Base-by-base conservation (phyloP, 2,797 vertebrate genomes). In the Melanotaenia parkinsoni region DNA sequence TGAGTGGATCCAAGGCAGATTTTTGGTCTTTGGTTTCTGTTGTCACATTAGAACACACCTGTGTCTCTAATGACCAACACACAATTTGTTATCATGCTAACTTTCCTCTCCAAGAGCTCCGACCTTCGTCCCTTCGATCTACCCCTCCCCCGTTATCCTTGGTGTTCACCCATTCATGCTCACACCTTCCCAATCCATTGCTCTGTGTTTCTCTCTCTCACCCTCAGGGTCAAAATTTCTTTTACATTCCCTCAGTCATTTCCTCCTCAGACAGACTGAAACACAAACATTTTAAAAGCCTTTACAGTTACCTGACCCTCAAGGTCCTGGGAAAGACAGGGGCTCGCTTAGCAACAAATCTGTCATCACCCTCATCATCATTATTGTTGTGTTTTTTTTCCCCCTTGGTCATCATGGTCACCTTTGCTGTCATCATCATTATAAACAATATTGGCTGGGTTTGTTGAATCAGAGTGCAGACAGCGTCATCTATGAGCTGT, bases 301-400 rank as follows among this genome's bases (percentile, higher is more conserved):
- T 87, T 85, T 83, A 88, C 81, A 76, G 86, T 81, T 28, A 58
- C 24, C 33, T 90, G 91, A 91, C 90, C 91, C 91, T 86, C 66
- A 58, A 86, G 92, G 89, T 91, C 92, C 87, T 92, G 90, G 89
- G 92, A 92, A 92, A 85, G 76, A 70, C 50, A 70, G 35, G 35
- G 38, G 57, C 62, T 67, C 70, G 73, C 62, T 63, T 65, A 85
- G 72, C 79, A 53, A 82, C 76, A 90, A 88, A 87, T 87, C 89
- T 88, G 83, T 90, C 89, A 80, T 65, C 82, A 47, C 6, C 51
- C 35, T 74, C 78, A 83, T 82, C 77, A 68, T 68, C 60, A 43
- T 66, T 40, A 74, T 67, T 40, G 71, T 63, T 26, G 16, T 40
- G 16, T 62, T 38, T n/a, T 51, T 51, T 58, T 72, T 51, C 3